Evolutionary conservation across 1,140 invertebrate species (phyloP).

Genomic region (Trichonephila clavipes): DNA sequence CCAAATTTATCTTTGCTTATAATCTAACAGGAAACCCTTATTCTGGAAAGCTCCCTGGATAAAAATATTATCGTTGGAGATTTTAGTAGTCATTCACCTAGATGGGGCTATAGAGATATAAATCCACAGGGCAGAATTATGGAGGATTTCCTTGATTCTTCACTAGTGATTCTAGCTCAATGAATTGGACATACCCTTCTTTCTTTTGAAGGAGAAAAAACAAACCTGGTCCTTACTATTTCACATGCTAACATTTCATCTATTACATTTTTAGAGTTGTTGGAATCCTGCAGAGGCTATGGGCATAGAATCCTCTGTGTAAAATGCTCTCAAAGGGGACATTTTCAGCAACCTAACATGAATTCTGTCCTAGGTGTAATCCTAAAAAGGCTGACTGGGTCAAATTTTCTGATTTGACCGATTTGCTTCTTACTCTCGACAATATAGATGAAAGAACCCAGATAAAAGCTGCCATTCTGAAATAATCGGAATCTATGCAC

Average conservation of each 20-base stretch:
- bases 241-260: slow-evolving; percentile 10
- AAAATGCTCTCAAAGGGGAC: not conserved
- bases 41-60: slow-evolving; percentile 29
- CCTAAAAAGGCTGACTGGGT: slow-evolving; percentile 27
- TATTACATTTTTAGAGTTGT: slow-evolving; percentile 12
- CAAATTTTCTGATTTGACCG: not conserved
- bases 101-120: slow-evolving; percentile 27
- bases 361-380: slow-evolving; percentile 27
- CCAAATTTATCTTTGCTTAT: slow-evolving; percentile 47
- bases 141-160: not conserved
- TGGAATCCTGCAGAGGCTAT: slow-evolving; percentile 55
- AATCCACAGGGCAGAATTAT: not conserved
- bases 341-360: not conserved
- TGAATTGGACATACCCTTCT: not conserved
- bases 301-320: slow-evolving; percentile 27
- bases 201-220: slow-evolving; percentile 13
- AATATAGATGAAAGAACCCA: not conserved
- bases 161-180: not conserved
- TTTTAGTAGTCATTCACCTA: slow-evolving; percentile 43
- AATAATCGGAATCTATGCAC: slow-evolving; percentile 25
- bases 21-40: not conserved
- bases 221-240: not conserved
- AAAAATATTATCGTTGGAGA: slow-evolving; percentile 61
- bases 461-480: slow-evolving; percentile 47
- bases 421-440: slow-evolving; percentile 9